Percentiles rank a stretch among this genome's conserved stretches.
These are phyloP conservation scores for Callipepla squamata DNA, from an alignment of 2,113 vertebrate genomes.

Conservation along the genomic window DNA sequence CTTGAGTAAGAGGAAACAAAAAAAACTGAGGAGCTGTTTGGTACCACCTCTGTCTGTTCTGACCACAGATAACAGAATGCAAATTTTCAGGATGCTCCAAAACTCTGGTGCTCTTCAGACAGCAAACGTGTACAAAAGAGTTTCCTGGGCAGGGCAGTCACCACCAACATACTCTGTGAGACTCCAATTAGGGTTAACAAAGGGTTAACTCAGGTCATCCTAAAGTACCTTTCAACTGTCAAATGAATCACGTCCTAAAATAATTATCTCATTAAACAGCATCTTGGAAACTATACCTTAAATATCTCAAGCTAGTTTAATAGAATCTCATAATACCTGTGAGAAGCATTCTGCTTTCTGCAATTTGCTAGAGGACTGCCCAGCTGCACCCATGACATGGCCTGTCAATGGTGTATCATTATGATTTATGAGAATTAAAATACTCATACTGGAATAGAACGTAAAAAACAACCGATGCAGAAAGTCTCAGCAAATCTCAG, in stretches of 20 bases:
- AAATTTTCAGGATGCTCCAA: background rate
- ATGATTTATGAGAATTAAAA: slow-evolving; percentile 3
- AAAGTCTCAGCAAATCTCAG: slow-evolving; percentile 14
- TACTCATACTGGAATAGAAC: background rate
- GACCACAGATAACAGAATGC: background rate
- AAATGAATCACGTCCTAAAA: slow-evolving; percentile 10
- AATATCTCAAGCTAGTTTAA: background rate
- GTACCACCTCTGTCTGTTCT: background rate
- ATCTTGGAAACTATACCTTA: background rate
- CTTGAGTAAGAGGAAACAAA: background rate
- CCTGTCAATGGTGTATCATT: background rate
- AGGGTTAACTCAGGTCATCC: background rate
- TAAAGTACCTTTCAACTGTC: background rate
- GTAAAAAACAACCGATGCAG: background rate
- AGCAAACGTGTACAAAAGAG: background rate
- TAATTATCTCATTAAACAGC: slow-evolving; percentile 11
- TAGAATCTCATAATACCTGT: background rate
- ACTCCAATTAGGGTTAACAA: background rate
- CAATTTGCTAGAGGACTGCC: background rate
- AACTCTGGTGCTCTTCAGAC: background rate
- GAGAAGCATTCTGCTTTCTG: background rate
- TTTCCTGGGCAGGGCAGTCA: background rate
- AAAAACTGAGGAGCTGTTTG: background rate
- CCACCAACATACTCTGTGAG: background rate
- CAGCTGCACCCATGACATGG: background rate